phyloP scores from a whole-genome alignment of 23 tunicate species.

The Styela clava region DNA sequence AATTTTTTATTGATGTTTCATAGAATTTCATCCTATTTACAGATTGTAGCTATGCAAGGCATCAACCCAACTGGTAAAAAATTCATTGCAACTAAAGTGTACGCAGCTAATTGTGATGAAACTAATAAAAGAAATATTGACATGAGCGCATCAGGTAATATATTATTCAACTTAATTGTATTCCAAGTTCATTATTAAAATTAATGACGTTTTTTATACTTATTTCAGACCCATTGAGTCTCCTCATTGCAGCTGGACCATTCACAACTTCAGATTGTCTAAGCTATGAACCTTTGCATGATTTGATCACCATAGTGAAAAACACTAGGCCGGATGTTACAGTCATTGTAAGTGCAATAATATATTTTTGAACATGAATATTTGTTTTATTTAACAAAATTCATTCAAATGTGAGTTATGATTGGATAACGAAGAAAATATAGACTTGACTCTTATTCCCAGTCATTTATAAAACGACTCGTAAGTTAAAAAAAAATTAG shows the following conservation, averaged over 20 bases:
- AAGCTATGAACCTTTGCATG: constrained; percentile 70
- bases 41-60: constrained; percentile 60
- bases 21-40: no score
- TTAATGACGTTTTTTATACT: no score
- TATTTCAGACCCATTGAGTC: not conserved
- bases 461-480: no score
- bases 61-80: constrained; percentile 69
- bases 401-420: not conserved
- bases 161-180: no score
- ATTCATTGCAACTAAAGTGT: constrained; percentile 41
- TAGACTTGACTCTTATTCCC: not conserved
- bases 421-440: not conserved
- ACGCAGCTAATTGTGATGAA: constrained; percentile 5
- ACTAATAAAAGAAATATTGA: not conserved
- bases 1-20: no score
- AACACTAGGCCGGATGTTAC: constrained; percentile 67
- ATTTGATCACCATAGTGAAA: constrained; percentile 52
- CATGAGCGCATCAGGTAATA: no score
- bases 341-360: constrained; percentile 22
- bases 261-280: constrained; percentile 73
- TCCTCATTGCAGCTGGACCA: constrained; percentile 81
- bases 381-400: not conserved
- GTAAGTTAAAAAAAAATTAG: no score
- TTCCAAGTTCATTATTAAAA: no score
- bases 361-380: not conserved